Percentiles rank a stretch among this genome's conserved stretches.
Conservation (phyloP, 2,888 invertebrate species). For the Tiliacea citrago region DNA sequence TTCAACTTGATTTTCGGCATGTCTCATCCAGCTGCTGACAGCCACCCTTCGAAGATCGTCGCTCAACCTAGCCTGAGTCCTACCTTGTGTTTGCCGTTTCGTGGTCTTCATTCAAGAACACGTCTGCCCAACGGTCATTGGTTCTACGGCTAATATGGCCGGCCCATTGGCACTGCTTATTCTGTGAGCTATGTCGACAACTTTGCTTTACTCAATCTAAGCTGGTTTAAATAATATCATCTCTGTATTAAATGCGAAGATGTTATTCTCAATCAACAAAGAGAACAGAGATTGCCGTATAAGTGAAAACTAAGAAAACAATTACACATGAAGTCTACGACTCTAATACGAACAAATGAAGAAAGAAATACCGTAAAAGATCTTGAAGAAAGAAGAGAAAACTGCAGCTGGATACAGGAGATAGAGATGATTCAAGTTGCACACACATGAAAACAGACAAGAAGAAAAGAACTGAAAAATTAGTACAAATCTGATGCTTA, state of each 20-base stretch:
- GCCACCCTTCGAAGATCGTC: neutral
- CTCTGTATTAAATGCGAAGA: neutral
- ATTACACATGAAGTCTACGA: neutral
- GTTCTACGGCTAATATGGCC: too few relatives aligned
- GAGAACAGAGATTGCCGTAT: neutral
- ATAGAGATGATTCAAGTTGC: neutral
- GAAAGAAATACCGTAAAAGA: neutral
- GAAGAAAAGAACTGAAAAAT: too few relatives aligned
- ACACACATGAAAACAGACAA: too few relatives aligned
- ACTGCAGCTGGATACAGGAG: neutral
- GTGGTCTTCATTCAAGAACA: neutral
- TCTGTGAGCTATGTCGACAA: neutral
- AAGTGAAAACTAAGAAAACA: neutral
- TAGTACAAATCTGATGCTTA: too few relatives aligned
- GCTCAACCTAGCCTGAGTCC: neutral
- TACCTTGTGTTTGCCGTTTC: neutral
- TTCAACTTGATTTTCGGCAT: neutral
- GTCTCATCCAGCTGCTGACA: neutral
- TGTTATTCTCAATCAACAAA: neutral
- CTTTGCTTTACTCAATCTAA: too few relatives aligned
- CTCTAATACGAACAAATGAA: too few relatives aligned
- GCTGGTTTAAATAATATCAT: neutral
- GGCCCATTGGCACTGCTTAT: neutral
- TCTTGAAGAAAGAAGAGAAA: neutral
- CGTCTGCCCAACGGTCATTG: neutral